Evolutionary conservation across 2,113 vertebrate genomes (phyloP).

Genomic region (Ptilonorhynchus violaceus): DNA sequence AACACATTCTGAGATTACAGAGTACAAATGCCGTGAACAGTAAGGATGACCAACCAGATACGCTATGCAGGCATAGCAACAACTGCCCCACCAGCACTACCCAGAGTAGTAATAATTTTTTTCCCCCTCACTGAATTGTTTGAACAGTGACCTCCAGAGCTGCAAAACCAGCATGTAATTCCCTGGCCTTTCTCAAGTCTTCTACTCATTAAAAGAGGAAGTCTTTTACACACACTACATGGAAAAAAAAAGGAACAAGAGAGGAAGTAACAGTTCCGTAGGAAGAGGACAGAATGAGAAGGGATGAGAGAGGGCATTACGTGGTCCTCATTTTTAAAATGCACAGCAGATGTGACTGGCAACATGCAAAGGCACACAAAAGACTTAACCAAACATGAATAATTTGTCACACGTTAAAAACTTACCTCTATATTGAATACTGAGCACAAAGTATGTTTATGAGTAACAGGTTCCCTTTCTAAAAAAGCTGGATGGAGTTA

Average conservation of each 20-base stretch:
- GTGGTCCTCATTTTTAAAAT: background rate
- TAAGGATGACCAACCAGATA: background rate
- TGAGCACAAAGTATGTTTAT: background rate
- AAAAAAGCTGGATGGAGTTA: background rate
- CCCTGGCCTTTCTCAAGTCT: background rate
- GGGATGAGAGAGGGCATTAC: background rate
- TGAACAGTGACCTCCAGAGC: background rate
- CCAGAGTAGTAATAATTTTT: accelerated
- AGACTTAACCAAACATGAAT: background rate
- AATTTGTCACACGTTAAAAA: background rate
- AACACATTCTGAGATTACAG: accelerated
- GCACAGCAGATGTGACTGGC: background rate
- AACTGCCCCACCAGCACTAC: background rate
- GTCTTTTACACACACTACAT: background rate
- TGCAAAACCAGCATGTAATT: background rate
- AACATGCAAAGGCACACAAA: background rate
- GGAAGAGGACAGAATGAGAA: background rate
- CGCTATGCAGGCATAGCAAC: background rate
- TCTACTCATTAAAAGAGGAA: background rate
- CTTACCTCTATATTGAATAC: background rate
- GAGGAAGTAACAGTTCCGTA: background rate
- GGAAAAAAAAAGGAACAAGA: background rate
- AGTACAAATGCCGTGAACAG: background rate
- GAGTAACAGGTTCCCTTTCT: background rate
- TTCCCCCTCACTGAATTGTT: background rate